These are phyloP conservation scores for Ctenosaura bakeri DNA, from an alignment of 2,797 vertebrate genomes.

Conservation along the genomic window DNA sequence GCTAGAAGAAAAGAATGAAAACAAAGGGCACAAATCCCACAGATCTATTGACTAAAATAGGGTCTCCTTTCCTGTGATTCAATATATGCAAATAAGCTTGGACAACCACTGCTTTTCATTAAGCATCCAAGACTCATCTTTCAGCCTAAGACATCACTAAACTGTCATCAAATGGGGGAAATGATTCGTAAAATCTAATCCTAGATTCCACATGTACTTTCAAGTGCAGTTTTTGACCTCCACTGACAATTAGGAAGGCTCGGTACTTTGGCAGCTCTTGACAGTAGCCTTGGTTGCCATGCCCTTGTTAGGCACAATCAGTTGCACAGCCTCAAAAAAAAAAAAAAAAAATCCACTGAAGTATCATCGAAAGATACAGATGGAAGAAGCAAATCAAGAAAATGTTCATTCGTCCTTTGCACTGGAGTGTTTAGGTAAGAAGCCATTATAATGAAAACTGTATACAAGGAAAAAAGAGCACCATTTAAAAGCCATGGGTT, in stretches of 20 bases:
- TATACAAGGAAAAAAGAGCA: constrained; percentile 19
- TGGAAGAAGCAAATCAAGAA: not conserved
- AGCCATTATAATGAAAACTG: not conserved
- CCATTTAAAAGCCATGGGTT: constrained; percentile 8
- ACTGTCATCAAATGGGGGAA: not conserved
- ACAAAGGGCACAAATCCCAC: constrained; percentile 19
- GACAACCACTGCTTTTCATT: constrained; percentile 40
- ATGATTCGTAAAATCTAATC: not conserved
- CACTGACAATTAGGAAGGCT: not conserved
- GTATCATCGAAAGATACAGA: not conserved
- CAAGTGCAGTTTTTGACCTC: constrained; percentile 17
- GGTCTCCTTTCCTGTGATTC: constrained; percentile 41
- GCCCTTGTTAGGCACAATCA: constrained; percentile 27
- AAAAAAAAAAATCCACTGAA: not conserved
- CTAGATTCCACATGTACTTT: not conserved
- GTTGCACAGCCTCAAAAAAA: constrained; percentile 15
- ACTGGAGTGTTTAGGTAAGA: constrained; percentile 10
- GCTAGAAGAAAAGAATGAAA: constrained; percentile 19
- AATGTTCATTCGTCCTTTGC: not conserved
- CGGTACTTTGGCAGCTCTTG: not conserved
- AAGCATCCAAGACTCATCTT: not conserved
- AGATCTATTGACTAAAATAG: constrained; percentile 23
- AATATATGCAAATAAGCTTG: constrained; percentile 41
- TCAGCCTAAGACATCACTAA: constrained; percentile 39
- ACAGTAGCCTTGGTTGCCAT: not conserved